phyloP scores from a whole-genome alignment of 2,113 vertebrate genomes.

The Oncorhynchus masou region DNA sequence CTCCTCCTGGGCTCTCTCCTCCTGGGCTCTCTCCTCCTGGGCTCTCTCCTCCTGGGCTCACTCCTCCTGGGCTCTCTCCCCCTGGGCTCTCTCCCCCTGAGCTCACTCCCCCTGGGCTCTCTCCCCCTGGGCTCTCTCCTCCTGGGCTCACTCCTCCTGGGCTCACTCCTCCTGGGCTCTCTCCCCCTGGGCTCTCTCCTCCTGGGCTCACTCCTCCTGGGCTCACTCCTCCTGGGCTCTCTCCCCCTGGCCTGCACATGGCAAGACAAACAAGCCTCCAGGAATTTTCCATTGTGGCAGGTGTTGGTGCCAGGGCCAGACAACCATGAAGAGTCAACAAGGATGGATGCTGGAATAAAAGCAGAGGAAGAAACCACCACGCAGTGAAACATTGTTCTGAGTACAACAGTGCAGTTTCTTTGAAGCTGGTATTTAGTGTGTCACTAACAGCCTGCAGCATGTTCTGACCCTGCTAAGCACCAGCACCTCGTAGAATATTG shows the following conservation, averaged over 20 bases:
- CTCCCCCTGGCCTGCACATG: slow-evolving; percentile 49
- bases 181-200: slow-evolving; percentile 36
- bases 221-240: slow-evolving; percentile 44
- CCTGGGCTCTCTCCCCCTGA: slow-evolving; percentile 39
- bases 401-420: neutral
- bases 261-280: slow-evolving; percentile 76
- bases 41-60: slow-evolving; percentile 38
- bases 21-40: slow-evolving; percentile 39
- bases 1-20: slow-evolving; percentile 16
- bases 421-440: neutral
- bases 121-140: slow-evolving; percentile 35
- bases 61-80: slow-evolving; percentile 33
- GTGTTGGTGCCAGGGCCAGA: slow-evolving; percentile 71
- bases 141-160: slow-evolving; percentile 38
- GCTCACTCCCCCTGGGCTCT: slow-evolving; percentile 39
- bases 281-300: slow-evolving; percentile 72
- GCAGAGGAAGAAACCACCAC: neutral
- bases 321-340: slow-evolving; percentile 57
- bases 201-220: slow-evolving; percentile 35
- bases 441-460: neutral
- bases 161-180: slow-evolving; percentile 37
- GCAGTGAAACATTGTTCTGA: neutral
- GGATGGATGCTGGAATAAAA: slow-evolving; percentile 10
- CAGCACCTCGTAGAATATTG: no score
- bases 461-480: no score